Evolutionary conservation across 2,888 invertebrate species (phyloP).

Genomic region (Adela reaumurella): DNA sequence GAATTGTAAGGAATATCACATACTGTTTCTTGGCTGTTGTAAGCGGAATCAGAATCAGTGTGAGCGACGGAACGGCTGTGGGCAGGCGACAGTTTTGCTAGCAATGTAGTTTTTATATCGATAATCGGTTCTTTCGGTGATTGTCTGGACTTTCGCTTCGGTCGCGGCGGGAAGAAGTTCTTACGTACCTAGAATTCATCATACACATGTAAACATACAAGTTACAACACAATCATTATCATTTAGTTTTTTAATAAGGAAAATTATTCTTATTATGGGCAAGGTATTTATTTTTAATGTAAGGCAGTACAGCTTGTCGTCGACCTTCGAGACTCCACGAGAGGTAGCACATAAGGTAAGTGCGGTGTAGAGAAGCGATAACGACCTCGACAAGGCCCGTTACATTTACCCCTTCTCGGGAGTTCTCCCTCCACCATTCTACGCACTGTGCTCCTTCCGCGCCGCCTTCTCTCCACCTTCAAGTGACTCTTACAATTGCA

Average conservation of each 20-base stretch:
- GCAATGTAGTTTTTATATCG: not conserved
- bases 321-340: no score
- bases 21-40: slow-evolving; percentile 30
- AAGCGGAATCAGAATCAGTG: slow-evolving; percentile 28
- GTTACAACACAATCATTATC: not conserved
- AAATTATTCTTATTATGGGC: not conserved
- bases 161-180: slow-evolving; percentile 65
- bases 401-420: no score
- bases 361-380: no score
- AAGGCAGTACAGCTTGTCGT: no score
- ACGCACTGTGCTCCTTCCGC: no score
- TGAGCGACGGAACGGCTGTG: slow-evolving; percentile 14
- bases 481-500: no score
- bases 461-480: no score
- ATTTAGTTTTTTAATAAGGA: not conserved
- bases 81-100: not conserved
- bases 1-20: no score
- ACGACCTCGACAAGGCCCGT: no score
- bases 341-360: no score
- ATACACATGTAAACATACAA: slow-evolving; percentile 4
- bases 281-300: no score
- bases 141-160: slow-evolving; percentile 28
- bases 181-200: slow-evolving; percentile 58
- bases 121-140: slow-evolving; percentile 4
- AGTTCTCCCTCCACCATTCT: no score